phyloP scores from a whole-genome alignment of 2,797 vertebrate species.

The Cirrhinus mrigala region DNA sequence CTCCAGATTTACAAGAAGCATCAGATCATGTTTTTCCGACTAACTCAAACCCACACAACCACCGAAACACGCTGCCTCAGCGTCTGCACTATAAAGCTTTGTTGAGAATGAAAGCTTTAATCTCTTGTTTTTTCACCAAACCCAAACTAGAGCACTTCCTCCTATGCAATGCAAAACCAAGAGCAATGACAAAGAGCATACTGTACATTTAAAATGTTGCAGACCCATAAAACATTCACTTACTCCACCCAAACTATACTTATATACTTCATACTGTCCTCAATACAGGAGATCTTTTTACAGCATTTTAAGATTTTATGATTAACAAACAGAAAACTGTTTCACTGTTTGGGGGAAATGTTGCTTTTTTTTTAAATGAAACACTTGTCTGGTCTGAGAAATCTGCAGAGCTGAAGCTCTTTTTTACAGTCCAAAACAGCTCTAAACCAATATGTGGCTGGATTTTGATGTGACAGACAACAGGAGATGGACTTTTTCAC shows the following conservation, averaged over 20 bases:
- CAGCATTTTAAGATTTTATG: neutral
- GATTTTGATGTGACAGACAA: neutral
- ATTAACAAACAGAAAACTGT: neutral
- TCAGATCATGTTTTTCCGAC: neutral
- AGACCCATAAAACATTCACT: neutral
- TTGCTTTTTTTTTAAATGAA: too few species aligned
- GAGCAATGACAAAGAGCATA: neutral
- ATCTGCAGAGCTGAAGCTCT: too few species aligned
- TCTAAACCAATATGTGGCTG: neutral
- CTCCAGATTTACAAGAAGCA: neutral
- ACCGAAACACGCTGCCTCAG: neutral
- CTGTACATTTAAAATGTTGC: neutral
- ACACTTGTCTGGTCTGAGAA: too few species aligned
- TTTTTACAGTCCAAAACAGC: too few species aligned
- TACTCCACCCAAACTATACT: too few species aligned
- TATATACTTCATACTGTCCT: neutral
- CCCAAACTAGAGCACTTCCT: neutral
- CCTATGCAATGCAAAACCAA: neutral
- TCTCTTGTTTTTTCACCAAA: neutral
- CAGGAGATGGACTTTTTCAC: too few species aligned
- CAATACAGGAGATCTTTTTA: neutral
- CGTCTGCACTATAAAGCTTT: neutral
- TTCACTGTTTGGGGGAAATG: too few species aligned
- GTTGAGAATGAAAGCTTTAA: neutral
- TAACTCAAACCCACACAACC: neutral